Conservation (phyloP, 2,113 vertebrate species). For the Myocastor coypus region DNA sequence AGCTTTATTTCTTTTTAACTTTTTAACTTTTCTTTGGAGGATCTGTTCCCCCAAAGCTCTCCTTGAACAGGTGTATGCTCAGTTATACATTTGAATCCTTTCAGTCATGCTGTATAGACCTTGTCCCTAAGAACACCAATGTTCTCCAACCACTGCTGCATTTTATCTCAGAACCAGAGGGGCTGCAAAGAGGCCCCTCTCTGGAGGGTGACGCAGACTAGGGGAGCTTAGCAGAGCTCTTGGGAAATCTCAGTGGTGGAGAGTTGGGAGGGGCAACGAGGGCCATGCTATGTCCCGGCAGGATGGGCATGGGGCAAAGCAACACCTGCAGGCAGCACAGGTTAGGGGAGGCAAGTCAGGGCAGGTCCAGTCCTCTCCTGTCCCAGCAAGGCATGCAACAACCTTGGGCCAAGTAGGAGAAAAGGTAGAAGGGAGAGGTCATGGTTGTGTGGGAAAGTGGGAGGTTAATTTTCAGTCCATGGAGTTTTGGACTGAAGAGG, state of each 20-base stretch:
- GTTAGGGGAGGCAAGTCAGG: background rate
- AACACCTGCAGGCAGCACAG: fast-evolving
- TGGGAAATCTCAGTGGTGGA: background rate
- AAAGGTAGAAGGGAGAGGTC: background rate
- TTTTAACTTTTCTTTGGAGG: no score
- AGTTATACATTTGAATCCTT: background rate
- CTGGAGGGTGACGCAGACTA: fast-evolving
- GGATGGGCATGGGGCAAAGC: background rate
- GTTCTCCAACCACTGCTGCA: background rate
- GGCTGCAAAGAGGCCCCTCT: fast-evolving
- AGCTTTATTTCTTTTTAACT: background rate
- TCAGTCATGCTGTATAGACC: fast-evolving
- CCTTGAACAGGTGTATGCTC: background rate
- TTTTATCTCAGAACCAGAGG: background rate
- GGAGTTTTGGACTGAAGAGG: background rate
- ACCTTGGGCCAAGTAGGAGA: background rate
- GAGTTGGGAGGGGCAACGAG: background rate
- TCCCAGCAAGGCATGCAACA: fast-evolving
- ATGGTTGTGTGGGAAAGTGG: background rate
- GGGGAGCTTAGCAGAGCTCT: background rate
- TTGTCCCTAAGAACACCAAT: background rate
- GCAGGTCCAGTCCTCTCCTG: fast-evolving
- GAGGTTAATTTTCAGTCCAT: fast-evolving
- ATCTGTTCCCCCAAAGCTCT: fast-evolving
- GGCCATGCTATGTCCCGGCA: background rate